Evolutionary conservation across 2,113 vertebrate genomes (phyloP).

Genomic region (Pycnonotus jocosus): DNA sequence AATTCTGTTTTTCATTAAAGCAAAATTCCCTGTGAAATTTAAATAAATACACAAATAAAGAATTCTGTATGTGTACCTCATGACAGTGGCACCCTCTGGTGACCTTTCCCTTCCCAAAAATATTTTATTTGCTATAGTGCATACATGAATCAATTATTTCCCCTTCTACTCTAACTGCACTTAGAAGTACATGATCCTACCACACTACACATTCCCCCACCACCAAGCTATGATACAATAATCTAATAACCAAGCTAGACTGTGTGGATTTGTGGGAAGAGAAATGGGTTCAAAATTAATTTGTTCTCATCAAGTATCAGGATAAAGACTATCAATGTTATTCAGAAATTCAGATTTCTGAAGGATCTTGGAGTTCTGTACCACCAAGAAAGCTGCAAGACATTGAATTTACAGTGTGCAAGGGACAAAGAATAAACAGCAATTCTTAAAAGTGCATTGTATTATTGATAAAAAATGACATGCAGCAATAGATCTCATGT

Average conservation of each 20-base stretch:
- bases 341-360: background rate
- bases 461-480: background rate
- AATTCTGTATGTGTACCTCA: background rate
- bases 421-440: background rate
- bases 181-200: background rate
- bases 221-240: background rate
- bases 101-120: background rate
- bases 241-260: background rate
- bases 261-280: background rate
- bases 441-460: background rate
- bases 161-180: background rate
- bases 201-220: rapidly evolving
- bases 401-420: background rate
- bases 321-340: background rate
- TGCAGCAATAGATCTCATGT: background rate
- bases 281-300: background rate
- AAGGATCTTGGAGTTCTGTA: background rate
- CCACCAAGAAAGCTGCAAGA: background rate
- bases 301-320: background rate
- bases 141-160: background rate
- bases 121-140: background rate
- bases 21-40: background rate
- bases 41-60: background rate
- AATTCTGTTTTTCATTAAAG: background rate
- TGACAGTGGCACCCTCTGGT: rapidly evolving